These are phyloP conservation scores for Drosophila cyrtoloma DNA, from an alignment of 2,888 invertebrate genomes.

Conservation along the genomic window DNA sequence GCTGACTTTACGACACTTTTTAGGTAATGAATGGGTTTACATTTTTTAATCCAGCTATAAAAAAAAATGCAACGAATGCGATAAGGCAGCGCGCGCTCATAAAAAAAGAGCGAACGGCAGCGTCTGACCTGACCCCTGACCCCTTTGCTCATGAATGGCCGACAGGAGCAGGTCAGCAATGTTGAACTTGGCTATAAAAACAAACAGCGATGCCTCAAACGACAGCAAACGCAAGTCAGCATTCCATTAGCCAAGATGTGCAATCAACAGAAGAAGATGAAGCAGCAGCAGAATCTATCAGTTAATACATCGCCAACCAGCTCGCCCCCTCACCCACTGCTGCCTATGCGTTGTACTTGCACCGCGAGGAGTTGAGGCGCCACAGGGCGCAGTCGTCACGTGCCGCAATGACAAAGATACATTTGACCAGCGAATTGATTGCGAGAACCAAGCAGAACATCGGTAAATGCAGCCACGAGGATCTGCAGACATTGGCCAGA, in stretches of 20 bases:
- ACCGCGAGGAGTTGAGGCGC: conserved; percentile 63
- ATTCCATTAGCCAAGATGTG: conserved; percentile 59
- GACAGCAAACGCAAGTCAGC: conserved; percentile 54
- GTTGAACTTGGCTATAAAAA: conserved; percentile 48
- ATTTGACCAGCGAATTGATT: conserved; percentile 67
- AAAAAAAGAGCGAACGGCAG: conserved; percentile 37
- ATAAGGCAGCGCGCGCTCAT: conserved; percentile 13
- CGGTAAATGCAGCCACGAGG: conserved; percentile 61
- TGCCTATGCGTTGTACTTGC: conserved; percentile 64
- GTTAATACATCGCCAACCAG: conserved; percentile 7
- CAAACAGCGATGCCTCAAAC: background rate
- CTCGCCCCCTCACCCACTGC: conserved; percentile 51
- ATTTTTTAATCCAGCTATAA: conserved; percentile 72
- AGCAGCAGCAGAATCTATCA: conserved; percentile 6
- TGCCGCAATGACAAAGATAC: conserved; percentile 59
- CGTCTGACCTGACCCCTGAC: background rate
- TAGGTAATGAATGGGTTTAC: conserved; percentile 79
- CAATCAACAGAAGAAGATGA: conserved; percentile 32
- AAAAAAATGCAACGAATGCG: conserved; percentile 56
- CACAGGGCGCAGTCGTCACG: conserved; percentile 43
- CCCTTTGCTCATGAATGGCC: conserved; percentile 63
- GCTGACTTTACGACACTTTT: conserved; percentile 67
- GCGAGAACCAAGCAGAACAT: conserved; percentile 66
- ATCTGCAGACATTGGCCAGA: conserved; percentile 62
- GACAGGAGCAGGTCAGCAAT: conserved; percentile 56